Evolutionary conservation across 2,113 vertebrate species (phyloP), one percentile per base, ranked within the genome.

Genomic region (Arizona elegans): DNA sequence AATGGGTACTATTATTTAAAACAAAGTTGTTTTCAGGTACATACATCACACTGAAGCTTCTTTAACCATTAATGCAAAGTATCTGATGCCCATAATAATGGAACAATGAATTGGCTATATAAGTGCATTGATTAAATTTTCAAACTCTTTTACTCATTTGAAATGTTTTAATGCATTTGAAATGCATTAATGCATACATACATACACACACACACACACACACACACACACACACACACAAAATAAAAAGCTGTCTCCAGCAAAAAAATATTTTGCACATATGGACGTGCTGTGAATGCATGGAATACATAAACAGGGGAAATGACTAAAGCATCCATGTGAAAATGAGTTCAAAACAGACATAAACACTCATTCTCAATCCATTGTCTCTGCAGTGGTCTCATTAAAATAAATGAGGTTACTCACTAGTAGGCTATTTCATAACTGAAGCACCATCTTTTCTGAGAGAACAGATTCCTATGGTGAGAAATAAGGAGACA

Each of bases 281-380:
- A 58, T 86, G 38, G 55, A 95, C 92, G 2, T 1, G 1, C 0
- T 91, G 54, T 90, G 29, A 93, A 91, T 86, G 90, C 88, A 89
- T 89, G 54, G 90, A 95, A 96, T 88, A 93, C 88, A 95, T 91
- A 95, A 85, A 52, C 0, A 0, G 91, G 90, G 59, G 90, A 85
- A 94, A 93, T 92, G 38, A 5, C 26, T 93, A 86, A 92, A 19
- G 1, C 6, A 93, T 65, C 91, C 53, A 94, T 90, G 56, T 87
- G 90, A 92, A 94, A 95, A 94, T 62, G 38, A 92, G 8, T 93
- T 94, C 70, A 93, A 19, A 87, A 75, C n/a, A 92, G 24, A 65
- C 23, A 55, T 62, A 90, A 59, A 53, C 54, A 29, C 50, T 29
- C 50, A 26, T 93, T 58, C 55, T 81, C 54, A 85, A 92, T 12